Evolutionary conservation across 1,140 invertebrate genomes (phyloP), one percentile per base, ranked within the genome.

Genomic region (Trichomalopsis sarcophagae): DNA sequence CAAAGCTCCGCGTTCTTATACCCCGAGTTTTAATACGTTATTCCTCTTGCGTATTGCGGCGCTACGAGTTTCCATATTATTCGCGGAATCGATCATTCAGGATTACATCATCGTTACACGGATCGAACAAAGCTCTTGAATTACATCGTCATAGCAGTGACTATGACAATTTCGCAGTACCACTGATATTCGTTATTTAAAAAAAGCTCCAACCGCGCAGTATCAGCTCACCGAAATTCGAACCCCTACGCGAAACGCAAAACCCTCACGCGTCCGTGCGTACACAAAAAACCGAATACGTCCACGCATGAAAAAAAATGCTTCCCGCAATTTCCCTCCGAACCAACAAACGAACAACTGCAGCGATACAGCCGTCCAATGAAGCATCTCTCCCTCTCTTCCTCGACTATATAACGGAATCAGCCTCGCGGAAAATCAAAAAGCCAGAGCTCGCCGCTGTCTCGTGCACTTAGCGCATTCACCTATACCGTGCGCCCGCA

Each of bases 391-490:
- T 27, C 27, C 1, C 27, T 40, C 4, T 40, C 0, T 44, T 9
- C 40, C 40, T 44, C 40, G 9, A 10, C 40, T 44, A 36, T 36
- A 36, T 36, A 44, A 44, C 40, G 23, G 44, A 50, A n/a, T 78
- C 76, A 78, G 21, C 47, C 47, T 27, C 13, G 76, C 13, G 47
- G 21, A 78, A 78, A 78, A 78, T 78, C 44, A 55, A 78, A 78
- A 55, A 55, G 76, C 23, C 2, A 44, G 21, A 44, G 40, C 40
- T 33, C 7, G 74, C 40, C 7, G 74, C 40, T 75, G 73, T 27
- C 75, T 47, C 75, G 10, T n/a, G 23, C 73, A 44, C 36, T 75
- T 75, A 75, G 14, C 36, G 55, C 55, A n/a, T 62, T n/a, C 21
- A 62, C 21, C 55, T 62, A 14, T 21, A 17, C 1, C 30, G 9